Conservation (phyloP, 1,140 invertebrate species). For the Cydia fagiglandana region DNA sequence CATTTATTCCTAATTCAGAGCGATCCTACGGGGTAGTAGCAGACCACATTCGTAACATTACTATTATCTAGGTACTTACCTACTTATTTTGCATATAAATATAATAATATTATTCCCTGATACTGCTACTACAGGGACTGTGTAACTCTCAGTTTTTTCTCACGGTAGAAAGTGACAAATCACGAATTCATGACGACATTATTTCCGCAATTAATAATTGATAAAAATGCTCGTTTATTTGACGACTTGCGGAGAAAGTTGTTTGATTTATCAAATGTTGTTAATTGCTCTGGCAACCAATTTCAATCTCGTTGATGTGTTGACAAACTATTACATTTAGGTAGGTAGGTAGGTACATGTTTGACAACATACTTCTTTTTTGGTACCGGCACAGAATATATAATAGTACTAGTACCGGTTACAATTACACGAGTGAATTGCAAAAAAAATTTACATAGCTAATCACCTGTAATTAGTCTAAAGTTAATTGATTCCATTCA, state of each 20-base stretch:
- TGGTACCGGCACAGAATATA: no score
- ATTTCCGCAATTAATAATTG: constrained; percentile 22
- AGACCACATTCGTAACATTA: no score
- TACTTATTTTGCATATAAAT: no score
- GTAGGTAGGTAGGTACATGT: not conserved
- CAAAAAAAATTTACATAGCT: no score
- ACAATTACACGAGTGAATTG: not conserved
- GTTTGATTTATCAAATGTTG: constrained; percentile 25
- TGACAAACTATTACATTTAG: not conserved
- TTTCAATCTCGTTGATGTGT: constrained; percentile 23
- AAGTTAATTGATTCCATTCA: no score
- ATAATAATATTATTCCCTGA: no score
- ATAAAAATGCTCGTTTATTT: constrained; percentile 9
- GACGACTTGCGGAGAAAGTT: constrained; percentile 9
- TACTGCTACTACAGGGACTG: not conserved
- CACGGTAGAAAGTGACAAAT: not conserved
- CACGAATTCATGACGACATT: not conserved
- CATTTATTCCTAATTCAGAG: no score
- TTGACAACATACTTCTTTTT: constrained; percentile 20
- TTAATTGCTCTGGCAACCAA: constrained; percentile 25
- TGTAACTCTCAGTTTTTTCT: not conserved
- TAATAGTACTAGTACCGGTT: no score
- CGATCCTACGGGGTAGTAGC: no score
- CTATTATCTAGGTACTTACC: no score
- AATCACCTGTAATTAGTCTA: no score